Percentiles rank a stretch among this genome's conserved stretches.
Evolutionary conservation across 2,888 invertebrate species (phyloP).

Genomic region (Calameuta filiformis): DNA sequence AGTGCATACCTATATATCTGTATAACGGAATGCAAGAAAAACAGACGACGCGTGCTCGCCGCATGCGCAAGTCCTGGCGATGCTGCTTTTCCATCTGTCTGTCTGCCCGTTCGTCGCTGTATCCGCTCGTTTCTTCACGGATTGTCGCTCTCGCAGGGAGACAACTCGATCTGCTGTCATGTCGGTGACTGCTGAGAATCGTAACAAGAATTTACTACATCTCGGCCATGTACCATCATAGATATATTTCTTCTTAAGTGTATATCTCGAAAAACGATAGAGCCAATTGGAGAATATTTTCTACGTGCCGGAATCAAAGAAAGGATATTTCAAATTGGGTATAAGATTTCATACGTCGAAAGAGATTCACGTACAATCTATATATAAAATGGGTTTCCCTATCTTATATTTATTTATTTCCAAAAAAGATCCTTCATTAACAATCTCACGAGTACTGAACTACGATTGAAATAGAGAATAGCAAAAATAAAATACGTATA

Average conservation of each 20-base stretch:
- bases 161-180: neutral
- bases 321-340: neutral
- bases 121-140: neutral
- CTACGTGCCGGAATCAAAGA: neutral
- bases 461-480: neutral
- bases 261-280: neutral
- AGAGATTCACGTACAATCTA: neutral
- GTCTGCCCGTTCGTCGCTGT: neutral
- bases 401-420: neutral
- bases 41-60: neutral
- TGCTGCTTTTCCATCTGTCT: neutral
- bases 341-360: neutral
- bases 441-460: neutral
- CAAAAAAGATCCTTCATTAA: neutral
- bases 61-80: neutral
- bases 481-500: neutral
- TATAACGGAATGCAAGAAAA: neutral
- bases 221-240: neutral
- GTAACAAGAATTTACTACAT: neutral
- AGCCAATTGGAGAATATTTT: neutral
- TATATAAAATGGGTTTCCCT: neutral
- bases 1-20: neutral
- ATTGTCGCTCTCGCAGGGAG: neutral
- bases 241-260: neutral
- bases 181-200: neutral